These are phyloP conservation scores for Ligdia adustata DNA, from an alignment of 2,888 invertebrate species.

Conservation along the genomic window DNA sequence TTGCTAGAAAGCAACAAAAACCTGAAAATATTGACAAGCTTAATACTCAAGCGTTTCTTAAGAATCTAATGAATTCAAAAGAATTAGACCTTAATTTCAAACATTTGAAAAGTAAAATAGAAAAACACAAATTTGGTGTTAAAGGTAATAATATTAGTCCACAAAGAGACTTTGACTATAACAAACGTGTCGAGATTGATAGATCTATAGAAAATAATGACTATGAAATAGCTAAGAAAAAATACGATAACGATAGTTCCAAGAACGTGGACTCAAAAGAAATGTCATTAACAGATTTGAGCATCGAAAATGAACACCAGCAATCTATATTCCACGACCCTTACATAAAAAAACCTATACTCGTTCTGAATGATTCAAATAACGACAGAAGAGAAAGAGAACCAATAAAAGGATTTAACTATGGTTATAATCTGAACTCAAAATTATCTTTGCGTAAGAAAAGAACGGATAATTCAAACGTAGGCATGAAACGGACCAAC, in stretches of 20 bases:
- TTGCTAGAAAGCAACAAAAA: not conserved
- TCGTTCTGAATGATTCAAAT: no score
- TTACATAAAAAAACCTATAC: no score
- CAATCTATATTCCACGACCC: no score
- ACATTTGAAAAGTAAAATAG: constrained; percentile 31
- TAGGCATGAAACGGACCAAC: no score
- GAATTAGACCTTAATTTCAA: constrained; percentile 42
- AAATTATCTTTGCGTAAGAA: no score
- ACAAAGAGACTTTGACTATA: not conserved
- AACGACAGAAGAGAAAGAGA: no score
- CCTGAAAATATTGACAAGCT: constrained; percentile 17
- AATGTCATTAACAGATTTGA: constrained; percentile 3
- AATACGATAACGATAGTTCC: not conserved
- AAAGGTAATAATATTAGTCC: constrained; percentile 1
- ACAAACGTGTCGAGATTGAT: not conserved
- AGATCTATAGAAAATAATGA: not conserved
- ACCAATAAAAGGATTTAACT: no score
- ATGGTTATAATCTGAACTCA: no score
- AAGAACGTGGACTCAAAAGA: constrained; percentile 3
- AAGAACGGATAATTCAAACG: no score
- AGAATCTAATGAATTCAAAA: constrained; percentile 23
- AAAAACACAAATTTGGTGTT: constrained; percentile 8
- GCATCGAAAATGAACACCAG: no score
- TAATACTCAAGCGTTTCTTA: constrained; percentile 27
- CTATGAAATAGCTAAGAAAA: constrained; percentile 7